Conservation (phyloP, 1,140 invertebrate species). For the Mactra quadrangularis region DNA sequence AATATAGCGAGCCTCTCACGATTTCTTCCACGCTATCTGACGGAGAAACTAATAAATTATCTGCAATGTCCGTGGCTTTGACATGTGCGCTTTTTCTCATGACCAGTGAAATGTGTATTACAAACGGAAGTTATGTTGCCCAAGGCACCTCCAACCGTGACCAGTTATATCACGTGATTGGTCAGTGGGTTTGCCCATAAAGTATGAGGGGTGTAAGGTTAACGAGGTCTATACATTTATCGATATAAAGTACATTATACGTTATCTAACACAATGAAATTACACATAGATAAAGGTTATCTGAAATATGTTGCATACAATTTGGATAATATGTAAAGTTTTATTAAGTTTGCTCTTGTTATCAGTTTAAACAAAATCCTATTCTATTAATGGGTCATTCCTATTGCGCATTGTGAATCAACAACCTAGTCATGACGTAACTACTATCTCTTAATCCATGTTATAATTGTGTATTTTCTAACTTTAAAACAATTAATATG, state of each 20-base stretch:
- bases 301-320: constrained; percentile 29
- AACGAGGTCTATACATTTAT: too few species aligned
- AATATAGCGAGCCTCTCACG: too few species aligned
- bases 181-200: constrained; percentile 35
- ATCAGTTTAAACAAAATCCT: constrained; percentile 16
- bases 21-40: too few species aligned
- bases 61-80: too few species aligned
- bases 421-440: constrained; percentile 58
- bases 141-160: constrained; percentile 44
- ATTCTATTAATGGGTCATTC: constrained; percentile 7
- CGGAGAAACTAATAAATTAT: too few species aligned
- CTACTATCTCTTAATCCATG: constrained; percentile 51
- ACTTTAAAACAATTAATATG: constrained; percentile 49
- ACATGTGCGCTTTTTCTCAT: too few species aligned
- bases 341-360: not conserved
- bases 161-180: constrained; percentile 62
- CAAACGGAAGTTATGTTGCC: constrained; percentile 29
- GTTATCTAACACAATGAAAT: too few species aligned
- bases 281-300: constrained; percentile 19
- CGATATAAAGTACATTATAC: too few species aligned
- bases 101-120: too few species aligned
- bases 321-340: constrained; percentile 22
- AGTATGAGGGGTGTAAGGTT: constrained; percentile 24
- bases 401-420: constrained; percentile 61
- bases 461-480: constrained; percentile 24